Evolutionary conservation across 2,888 invertebrate genomes (phyloP).

Genomic region (Amiota communis): DNA sequence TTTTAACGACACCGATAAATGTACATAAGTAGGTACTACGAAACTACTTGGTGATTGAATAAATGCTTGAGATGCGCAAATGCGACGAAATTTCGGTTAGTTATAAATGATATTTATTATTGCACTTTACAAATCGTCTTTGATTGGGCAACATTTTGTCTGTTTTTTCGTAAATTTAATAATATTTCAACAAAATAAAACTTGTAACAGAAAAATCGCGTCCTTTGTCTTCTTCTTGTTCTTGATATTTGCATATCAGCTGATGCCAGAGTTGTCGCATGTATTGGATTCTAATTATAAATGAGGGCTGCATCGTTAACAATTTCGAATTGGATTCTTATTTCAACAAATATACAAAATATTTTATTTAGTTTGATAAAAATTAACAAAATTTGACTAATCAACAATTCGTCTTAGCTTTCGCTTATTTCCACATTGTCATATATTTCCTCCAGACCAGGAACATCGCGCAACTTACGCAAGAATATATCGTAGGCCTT

Average conservation of each 20-base stretch:
- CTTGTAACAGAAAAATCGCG: constrained; percentile 1
- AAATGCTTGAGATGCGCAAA: background rate
- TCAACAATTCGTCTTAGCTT: background rate
- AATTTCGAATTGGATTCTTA: background rate
- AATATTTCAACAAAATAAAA: background rate
- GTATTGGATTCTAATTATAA: too few species aligned
- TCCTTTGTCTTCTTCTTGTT: constrained; percentile 11
- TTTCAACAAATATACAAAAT: too few species aligned
- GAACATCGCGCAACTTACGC: constrained; percentile 75
- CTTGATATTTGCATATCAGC: background rate
- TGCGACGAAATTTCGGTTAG: background rate
- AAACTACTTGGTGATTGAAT: background rate
- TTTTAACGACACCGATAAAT: constrained; percentile 1
- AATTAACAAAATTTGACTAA: background rate
- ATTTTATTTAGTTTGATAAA: background rate
- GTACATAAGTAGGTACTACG: too few species aligned
- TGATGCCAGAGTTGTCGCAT: background rate
- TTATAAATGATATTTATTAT: constrained; percentile 10
- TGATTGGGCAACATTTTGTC: constrained; percentile 16
- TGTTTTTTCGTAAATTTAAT: constrained; percentile 1
- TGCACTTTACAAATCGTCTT: constrained; percentile 27
- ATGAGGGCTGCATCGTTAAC: background rate
- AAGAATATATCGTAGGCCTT: constrained; percentile 73
- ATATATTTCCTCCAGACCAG: constrained; percentile 77
- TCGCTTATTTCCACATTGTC: constrained; percentile 73